Evolutionary conservation across 2,888 invertebrate genomes (phyloP).

Genomic region (Dolichopus griseipennis): DNA sequence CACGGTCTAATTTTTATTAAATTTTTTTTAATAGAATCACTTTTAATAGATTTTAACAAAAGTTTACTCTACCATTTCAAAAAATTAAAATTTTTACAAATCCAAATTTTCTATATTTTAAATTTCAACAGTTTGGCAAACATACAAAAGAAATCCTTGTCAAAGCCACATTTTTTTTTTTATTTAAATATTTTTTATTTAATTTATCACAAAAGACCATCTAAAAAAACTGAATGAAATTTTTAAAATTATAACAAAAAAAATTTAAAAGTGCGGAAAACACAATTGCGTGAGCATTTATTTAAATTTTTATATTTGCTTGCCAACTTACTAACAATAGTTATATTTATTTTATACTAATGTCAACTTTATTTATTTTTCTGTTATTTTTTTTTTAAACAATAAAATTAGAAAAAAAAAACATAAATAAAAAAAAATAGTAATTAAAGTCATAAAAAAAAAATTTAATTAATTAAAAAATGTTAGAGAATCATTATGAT

Average conservation of each 20-base stretch:
- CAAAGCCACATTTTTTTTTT: conserved; percentile 1
- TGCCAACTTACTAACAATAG: no score
- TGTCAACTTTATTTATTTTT: no score
- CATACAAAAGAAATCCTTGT: not conserved
- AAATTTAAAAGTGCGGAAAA: conserved; percentile 1
- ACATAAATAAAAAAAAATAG: no score
- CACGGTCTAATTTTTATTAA: not conserved
- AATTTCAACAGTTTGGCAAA: not conserved
- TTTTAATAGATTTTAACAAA: not conserved
- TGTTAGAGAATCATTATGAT: no score
- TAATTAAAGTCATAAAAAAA: no score
- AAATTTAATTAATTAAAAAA: no score
- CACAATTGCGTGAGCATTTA: not conserved
- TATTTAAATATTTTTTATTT: not conserved
- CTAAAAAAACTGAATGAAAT: not conserved
- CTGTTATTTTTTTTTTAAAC: no score
- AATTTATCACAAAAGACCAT: not conserved
- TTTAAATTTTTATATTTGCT: no score
- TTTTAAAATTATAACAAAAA: not conserved
- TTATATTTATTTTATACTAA: no score
- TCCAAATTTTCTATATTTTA: no score
- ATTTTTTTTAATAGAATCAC: not conserved
- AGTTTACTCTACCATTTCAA: conserved; percentile 1
- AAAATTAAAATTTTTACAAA: not conserved
- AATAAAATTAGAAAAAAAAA: no score